These are phyloP conservation scores for Tapirus indicus DNA, from an alignment of 2,797 vertebrate species.

Conservation along the genomic window DNA sequence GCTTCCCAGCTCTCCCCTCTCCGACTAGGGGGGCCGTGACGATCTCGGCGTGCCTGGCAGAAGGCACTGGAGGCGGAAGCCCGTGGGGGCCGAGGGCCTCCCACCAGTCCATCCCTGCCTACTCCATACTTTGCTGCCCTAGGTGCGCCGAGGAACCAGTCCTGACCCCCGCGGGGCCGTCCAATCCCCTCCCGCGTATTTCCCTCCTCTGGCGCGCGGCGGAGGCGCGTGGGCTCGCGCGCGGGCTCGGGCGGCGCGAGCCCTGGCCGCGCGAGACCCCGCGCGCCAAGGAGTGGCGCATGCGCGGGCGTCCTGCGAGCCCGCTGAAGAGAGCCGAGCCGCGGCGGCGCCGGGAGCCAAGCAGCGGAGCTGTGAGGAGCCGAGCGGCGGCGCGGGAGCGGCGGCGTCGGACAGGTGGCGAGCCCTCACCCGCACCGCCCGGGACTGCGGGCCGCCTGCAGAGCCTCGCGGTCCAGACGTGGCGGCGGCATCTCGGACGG, in stretches of 20 bases:
- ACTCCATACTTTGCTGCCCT: background rate
- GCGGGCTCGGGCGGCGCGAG: slow-evolving; percentile 70
- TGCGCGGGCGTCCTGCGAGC: slow-evolving; percentile 76
- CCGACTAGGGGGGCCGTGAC: background rate
- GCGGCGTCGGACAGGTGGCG: slow-evolving; percentile 29
- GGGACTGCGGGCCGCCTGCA: background rate
- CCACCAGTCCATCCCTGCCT: background rate
- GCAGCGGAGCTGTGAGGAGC: background rate
- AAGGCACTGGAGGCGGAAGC: background rate
- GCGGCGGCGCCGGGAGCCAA: slow-evolving; percentile 51
- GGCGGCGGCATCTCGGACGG: slow-evolving; percentile 69
- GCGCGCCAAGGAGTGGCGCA: slow-evolving; percentile 75
- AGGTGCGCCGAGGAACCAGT: background rate
- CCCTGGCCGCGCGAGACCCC: slow-evolving; percentile 61
- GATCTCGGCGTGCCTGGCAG: background rate
- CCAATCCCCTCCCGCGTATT: slow-evolving; percentile 28
- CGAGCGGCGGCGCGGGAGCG: slow-evolving; percentile 28
- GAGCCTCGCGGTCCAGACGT: slow-evolving; percentile 32
- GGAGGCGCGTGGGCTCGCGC: slow-evolving; percentile 53
- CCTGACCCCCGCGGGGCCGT: rapidly evolving
- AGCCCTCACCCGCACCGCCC: background rate
- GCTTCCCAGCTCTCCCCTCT: background rate
- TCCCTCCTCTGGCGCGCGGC: slow-evolving; percentile 47
- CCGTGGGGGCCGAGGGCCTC: background rate
- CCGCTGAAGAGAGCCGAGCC: slow-evolving; percentile 67